Evolutionary conservation across 2,888 invertebrate species (phyloP).

Genomic region (Pyrgus malvae): DNA sequence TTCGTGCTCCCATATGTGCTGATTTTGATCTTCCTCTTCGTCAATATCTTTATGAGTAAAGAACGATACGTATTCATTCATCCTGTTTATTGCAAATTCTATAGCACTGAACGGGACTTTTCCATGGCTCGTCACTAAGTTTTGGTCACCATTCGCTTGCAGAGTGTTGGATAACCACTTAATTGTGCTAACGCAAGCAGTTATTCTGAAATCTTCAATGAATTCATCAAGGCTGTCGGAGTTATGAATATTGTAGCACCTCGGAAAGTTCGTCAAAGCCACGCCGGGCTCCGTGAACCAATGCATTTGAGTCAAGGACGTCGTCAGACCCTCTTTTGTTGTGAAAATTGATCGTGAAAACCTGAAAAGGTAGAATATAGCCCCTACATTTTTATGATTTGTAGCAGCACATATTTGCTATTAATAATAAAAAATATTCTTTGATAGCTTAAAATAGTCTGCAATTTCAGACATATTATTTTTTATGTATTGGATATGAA

Average conservation of each 20-base stretch:
- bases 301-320: slow-evolving; percentile 90
- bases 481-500: too few species aligned
- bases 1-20: slow-evolving; percentile 90
- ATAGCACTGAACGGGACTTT: slow-evolving; percentile 88
- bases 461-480: too few species aligned
- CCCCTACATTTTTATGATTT: too few species aligned
- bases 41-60: slow-evolving; percentile 89
- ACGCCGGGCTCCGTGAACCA: slow-evolving; percentile 93
- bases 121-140: slow-evolving; percentile 80
- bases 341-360: slow-evolving; percentile 94
- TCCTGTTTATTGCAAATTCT: slow-evolving; percentile 91
- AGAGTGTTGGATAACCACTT: slow-evolving; percentile 87
- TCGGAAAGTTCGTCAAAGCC: slow-evolving; percentile 90
- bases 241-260: slow-evolving; percentile 92
- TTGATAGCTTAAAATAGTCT: too few species aligned
- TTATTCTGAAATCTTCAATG: slow-evolving; percentile 93
- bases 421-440: too few species aligned
- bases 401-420: too few species aligned
- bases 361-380: too few species aligned
- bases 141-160: slow-evolving; percentile 78
- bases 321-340: slow-evolving; percentile 94
- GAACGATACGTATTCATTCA: slow-evolving; percentile 88
- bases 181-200: slow-evolving; percentile 92
- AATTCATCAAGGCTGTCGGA: slow-evolving; percentile 92
- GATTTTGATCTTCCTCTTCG: slow-evolving; percentile 84